Evolutionary conservation across 2,797 vertebrate species (phyloP), one percentile per base, ranked within the genome.

Genomic region (Myotis planiceps): DNA sequence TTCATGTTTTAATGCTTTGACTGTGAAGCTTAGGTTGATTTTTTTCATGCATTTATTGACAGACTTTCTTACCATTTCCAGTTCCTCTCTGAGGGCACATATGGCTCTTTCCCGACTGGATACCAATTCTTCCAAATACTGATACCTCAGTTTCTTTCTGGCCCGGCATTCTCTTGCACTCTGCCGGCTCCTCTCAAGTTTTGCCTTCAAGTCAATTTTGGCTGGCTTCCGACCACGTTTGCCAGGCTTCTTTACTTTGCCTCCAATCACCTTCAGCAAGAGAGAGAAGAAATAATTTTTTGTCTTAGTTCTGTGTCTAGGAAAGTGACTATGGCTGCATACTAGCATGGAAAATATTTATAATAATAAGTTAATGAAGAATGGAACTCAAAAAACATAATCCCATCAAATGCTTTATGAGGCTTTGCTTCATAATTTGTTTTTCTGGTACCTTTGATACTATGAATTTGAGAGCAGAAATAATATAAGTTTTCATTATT

Each of bases 131-230:
- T 99, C 99, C 98, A 99, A 98, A 96, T 99, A 99, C 98, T 99
- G 99, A 97, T 99, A 99, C 1, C 99, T 97, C 92, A 99, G 99
- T 97, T 99, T 99, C 98, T 99, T 99, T 65, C 99, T 97, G 71
- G 99, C 99, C 6, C 99, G 97, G 96, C 99, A 99, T 95, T 99
- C 99, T n/a, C 99, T 97, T 0, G 99, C 99, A 47, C 99, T 99
- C 98, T 99, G 99, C 2, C 99, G 98, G 97, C 99, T 99, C 32
- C 99, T 98, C 98, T 99, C 99, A 74, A 99, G 99, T 79, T 99
- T 99, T 65, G 99, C 99, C 98, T 99, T 99, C 98, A 99, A 97
- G 98, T 99, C 99, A 72, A 99, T 99, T 97, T 99, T 99, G 21
- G 99, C 99, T 13, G 99, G 99, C 97, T 99, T 99, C 10, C 99